Conservation (phyloP, 2,797 vertebrate species). For the Syndactyla subalaris region DNA sequence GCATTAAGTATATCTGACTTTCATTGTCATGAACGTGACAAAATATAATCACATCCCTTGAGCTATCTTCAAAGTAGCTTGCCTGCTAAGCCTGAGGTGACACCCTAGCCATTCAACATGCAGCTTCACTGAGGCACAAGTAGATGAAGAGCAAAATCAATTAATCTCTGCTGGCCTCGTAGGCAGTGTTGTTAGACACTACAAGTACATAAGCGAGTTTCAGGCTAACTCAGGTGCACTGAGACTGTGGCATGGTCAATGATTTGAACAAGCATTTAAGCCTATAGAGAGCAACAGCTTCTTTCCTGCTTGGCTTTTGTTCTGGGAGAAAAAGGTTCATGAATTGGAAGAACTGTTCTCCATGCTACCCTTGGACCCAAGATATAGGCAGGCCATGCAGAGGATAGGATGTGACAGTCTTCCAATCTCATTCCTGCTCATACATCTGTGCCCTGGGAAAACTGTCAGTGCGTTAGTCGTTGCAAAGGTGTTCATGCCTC, state of each 20-base stretch:
- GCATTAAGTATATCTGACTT: background rate
- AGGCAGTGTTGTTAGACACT: background rate
- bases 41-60: background rate
- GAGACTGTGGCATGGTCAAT: background rate
- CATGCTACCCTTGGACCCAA: rapidly evolving
- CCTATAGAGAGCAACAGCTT: background rate
- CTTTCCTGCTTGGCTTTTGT: background rate
- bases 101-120: background rate
- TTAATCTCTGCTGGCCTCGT: background rate
- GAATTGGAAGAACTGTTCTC: background rate
- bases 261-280: background rate
- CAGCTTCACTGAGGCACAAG: background rate
- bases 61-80: background rate
- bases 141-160: background rate
- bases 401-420: background rate
- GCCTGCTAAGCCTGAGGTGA: background rate
- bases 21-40: background rate
- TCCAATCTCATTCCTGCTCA: background rate
- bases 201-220: background rate
- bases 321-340: background rate
- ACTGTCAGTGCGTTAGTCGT: background rate
- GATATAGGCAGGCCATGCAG: background rate
- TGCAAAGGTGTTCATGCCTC: background rate
- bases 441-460: background rate
- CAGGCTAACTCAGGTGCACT: background rate